phyloP scores from a whole-genome alignment of 2,797 vertebrate species.

The Triplophysa bombifrons region DNA sequence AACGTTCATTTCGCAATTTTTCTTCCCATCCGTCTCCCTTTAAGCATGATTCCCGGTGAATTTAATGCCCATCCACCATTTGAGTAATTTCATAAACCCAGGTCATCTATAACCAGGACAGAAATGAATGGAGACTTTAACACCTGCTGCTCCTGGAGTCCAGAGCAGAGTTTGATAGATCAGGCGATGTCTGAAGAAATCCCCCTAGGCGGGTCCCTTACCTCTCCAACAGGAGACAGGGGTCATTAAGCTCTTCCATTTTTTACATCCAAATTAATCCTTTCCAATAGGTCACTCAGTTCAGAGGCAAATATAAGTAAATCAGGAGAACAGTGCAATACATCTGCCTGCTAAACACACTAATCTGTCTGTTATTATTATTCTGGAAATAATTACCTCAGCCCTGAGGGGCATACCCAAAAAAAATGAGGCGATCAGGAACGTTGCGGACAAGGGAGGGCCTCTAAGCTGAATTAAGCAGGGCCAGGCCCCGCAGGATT shows the following conservation, averaged over 20 bases:
- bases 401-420: constrained; percentile 49
- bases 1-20: background rate
- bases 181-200: constrained; percentile 22
- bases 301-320: constrained; percentile 50
- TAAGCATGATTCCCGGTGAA: background rate
- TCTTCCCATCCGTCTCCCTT: constrained; percentile 10
- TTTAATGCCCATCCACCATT: constrained; percentile 19
- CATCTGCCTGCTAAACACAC: constrained; percentile 56
- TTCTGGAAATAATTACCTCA: constrained; percentile 61
- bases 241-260: constrained; percentile 38
- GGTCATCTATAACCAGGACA: constrained; percentile 27
- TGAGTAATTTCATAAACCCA: constrained; percentile 28
- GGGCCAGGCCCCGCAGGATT: constrained; percentile 37
- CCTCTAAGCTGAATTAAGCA: constrained; percentile 40
- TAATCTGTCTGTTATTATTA: constrained; percentile 62
- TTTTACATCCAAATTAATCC: constrained; percentile 53
- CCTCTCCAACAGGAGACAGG: constrained; percentile 25
- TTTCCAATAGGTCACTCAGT: constrained; percentile 52
- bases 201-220: constrained; percentile 5
- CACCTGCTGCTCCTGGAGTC: constrained; percentile 41
- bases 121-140: constrained; percentile 34
- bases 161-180: constrained; percentile 39
- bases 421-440: constrained; percentile 47
- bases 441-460: constrained; percentile 8
- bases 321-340: constrained; percentile 50